Evolutionary conservation across 2,888 invertebrate species (phyloP), one percentile per base, ranked within the genome.

Genomic region (Philopedon plagiatum): DNA sequence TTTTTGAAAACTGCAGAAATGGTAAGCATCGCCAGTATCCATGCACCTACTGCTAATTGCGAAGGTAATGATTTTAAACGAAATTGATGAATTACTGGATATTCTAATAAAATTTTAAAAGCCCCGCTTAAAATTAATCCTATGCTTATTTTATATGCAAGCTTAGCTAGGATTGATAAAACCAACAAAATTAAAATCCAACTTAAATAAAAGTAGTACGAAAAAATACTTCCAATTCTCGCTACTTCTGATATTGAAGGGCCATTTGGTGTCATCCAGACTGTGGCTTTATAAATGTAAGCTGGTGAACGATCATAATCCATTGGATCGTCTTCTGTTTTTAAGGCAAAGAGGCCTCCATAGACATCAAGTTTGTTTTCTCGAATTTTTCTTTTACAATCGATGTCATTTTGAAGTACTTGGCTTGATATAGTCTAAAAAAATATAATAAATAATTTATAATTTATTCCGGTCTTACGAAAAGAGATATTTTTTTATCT

Each of bases 181-280:
- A 39, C 3, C 4, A 58, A n/a, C 5, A 39, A 21, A 4, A 34
- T 58, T n/a, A 21, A n/a, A 21, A 21, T 21, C n/a, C 13, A 58
- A 23, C 18, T 21, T 5, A 39, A 19, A 9, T 41, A 58, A 21
- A 58, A 19, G 5, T 4, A 11, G 5, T 23, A 19, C 9, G 29
- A 19, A 13, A 41, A 58, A 18, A 58, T 58, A 9, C 8, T 15
- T 3, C 1, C 13, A 0, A 58, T 32, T 32, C 58, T 4, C 37
- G 19, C 13, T 41, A 39, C 39, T 11, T 8, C 7, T 41, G 58
- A 32, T 9, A 21, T 41, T 21, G 19, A 19, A 8, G 23, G 41
- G 41, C 21, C 37, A 39, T 19, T 26, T 5, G 58, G 21, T n/a
- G 39, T 13, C 39, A 34, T 39, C 58, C 58, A 58, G 19, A 58